Evolutionary conservation across 2,797 vertebrate species (phyloP).

Genomic region (Hirundo rustica): DNA sequence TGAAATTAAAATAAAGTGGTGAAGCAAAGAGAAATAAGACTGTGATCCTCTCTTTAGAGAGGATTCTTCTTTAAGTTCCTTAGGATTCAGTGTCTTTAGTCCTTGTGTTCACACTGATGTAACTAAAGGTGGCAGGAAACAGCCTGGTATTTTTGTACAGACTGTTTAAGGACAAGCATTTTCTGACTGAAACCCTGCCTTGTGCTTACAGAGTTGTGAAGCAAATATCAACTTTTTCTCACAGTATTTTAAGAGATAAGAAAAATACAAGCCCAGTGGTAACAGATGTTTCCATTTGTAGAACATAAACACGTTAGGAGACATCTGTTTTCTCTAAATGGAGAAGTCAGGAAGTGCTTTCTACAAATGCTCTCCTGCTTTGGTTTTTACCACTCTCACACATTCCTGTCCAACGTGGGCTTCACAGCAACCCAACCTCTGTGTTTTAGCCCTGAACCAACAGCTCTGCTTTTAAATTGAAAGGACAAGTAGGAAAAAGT

Average conservation of each 20-base stretch:
- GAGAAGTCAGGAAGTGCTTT: conserved; percentile 53
- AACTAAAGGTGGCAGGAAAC: background rate
- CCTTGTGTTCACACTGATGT: background rate
- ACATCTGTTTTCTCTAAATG: conserved; percentile 64
- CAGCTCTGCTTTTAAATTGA: background rate
- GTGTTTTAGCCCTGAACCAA: background rate
- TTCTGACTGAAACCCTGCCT: background rate
- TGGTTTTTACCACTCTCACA: conserved; percentile 1
- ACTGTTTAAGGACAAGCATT: background rate
- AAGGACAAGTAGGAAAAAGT: background rate
- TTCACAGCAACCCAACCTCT: rapidly evolving
- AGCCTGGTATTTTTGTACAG: background rate
- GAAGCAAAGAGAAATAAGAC: background rate
- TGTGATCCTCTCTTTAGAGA: background rate
- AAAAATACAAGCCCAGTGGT: conserved; percentile 33
- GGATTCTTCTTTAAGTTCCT: background rate
- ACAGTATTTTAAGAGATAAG: conserved; percentile 63
- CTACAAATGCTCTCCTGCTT: background rate
- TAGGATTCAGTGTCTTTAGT: background rate
- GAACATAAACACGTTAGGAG: conserved; percentile 46
- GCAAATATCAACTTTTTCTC: conserved; percentile 54
- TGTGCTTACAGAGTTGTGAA: background rate
- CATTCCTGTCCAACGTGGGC: background rate
- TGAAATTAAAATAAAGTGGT: background rate
- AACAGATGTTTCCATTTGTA: conserved; percentile 69